Evolutionary conservation across 2,797 vertebrate genomes (phyloP), one percentile per base, ranked within the genome.

Genomic region (Amblyopsis hoosieri): DNA sequence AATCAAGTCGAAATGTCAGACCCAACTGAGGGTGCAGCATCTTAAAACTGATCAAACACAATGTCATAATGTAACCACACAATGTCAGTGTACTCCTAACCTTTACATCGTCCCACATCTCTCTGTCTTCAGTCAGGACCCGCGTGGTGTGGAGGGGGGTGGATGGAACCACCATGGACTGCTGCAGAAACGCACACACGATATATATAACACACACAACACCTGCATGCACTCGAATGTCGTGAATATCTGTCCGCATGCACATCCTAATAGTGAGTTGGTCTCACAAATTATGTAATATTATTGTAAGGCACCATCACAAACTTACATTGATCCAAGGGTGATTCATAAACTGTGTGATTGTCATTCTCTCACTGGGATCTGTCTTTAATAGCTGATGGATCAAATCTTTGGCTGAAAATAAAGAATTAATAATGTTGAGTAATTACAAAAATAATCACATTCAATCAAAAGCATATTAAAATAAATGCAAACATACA

Each of bases 101-200:
- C 95, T 99, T 99, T 63, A 99, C 96, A 57, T 99, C 97, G 57
- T 99, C 96, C 98, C 98, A 99, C 84, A 97, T 90, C 81, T 96
- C 97, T 80, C 88, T 96, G 86, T 99, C 98, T 64, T 99, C 97
- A 57, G 95, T 94, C 63, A 99, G 93, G 51, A 99, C 97, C 0
- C 98, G 89, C 9, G 95, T 96, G 23, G 98, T 99, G 83, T 99
- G 94, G 11, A 99, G 95, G 0, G 96, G 97, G 1, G 98, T 99
- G 75, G 94, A 94, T 3, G 98, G 98, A 54, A 99, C 96, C 76
- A 92, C 90, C 94, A 95, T 98, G 2, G 94, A 96, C 90, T 95
- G 92, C 97, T 99, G 82, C 54, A 74, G 71, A 73, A 42, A 80
- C n/a, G 79, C 45, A 74, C 60, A 61, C 31, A 12, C 54, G 12